These are phyloP conservation scores for Drosophila repleta DNA, from an alignment of 1,140 invertebrate species.

Conservation along the genomic window DNA sequence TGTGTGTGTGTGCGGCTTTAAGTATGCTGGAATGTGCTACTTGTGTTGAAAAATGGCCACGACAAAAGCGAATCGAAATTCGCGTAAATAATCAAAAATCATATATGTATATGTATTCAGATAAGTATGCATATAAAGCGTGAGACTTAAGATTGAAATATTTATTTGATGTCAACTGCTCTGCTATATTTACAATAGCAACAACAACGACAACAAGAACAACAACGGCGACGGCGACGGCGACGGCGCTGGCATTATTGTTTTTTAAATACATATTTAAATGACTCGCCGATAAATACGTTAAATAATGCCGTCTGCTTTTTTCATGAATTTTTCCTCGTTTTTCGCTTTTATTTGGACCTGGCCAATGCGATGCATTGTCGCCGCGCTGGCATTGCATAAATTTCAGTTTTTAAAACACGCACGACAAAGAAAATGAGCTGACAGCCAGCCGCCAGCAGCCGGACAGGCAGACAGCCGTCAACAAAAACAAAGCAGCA, in stretches of 20 bases:
- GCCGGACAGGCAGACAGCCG: slow-evolving; percentile 1
- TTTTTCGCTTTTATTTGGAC: slow-evolving; percentile 5
- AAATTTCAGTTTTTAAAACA: slow-evolving; percentile 66
- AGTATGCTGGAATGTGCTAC: slow-evolving; percentile 72
- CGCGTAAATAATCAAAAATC: slow-evolving; percentile 45
- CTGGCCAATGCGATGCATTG: slow-evolving; percentile 36
- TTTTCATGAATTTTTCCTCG: slow-evolving; percentile 12
- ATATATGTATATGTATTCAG: slow-evolving; percentile 22
- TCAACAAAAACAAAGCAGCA: slow-evolving; percentile 14
- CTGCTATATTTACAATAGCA: slow-evolving; percentile 65
- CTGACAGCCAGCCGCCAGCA: slow-evolving; percentile 30
- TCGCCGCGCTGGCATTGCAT: slow-evolving; percentile 60
- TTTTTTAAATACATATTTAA: slow-evolving; percentile 74
- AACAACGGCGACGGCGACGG: slow-evolving; percentile 7
- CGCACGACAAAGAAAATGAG: slow-evolving; percentile 44
- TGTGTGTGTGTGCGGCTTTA: slow-evolving; percentile 41
- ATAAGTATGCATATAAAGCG: slow-evolving; percentile 61
- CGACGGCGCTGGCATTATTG: slow-evolving; percentile 27
- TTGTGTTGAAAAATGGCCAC: slow-evolving; percentile 75
- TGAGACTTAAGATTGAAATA: slow-evolving; percentile 73
- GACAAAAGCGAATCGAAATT: slow-evolving; percentile 49
- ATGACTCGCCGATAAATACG: slow-evolving; percentile 68
- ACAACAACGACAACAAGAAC: slow-evolving; percentile 15
- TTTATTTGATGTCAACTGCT: slow-evolving; percentile 50
- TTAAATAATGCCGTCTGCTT: slow-evolving; percentile 72